phyloP scores from a whole-genome alignment of 2,888 invertebrate species.

The Antitype chi region DNA sequence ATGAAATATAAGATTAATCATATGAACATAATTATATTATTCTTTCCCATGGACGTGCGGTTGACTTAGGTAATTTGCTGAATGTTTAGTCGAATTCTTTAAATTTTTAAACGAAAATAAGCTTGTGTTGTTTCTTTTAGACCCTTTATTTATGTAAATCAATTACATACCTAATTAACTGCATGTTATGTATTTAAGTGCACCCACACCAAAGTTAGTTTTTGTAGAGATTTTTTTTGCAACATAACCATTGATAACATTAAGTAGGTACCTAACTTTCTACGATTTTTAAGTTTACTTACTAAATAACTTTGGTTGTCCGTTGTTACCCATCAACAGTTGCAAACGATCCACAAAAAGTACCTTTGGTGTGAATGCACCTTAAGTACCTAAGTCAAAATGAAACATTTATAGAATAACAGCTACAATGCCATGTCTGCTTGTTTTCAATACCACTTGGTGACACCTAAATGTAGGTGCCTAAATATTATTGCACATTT shows the following conservation, averaged over 20 bases:
- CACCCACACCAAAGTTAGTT: background rate
- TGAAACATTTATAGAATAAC: background rate
- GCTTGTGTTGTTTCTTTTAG: background rate
- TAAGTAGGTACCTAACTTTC: background rate
- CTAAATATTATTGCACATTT: background rate
- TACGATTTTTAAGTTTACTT: background rate
- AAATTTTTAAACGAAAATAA: background rate
- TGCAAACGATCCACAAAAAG: background rate
- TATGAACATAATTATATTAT: background rate
- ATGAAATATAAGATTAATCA: background rate
- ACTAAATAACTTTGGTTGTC: no score
- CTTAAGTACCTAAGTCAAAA: background rate
- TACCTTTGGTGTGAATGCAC: background rate
- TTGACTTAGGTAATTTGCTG: constrained; percentile 5
- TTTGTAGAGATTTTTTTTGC: background rate
- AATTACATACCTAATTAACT: background rate
- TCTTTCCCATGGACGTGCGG: constrained; percentile 2
- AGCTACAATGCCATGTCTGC: background rate
- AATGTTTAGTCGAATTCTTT: background rate
- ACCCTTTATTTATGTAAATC: background rate
- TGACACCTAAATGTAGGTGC: background rate
- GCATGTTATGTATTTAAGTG: constrained; percentile 4
- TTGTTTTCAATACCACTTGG: background rate
- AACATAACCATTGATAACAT: background rate
- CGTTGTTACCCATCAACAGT: background rate